Conservation (phyloP, 2,113 vertebrate genomes). For the Dendrocopos noguchii region DNA sequence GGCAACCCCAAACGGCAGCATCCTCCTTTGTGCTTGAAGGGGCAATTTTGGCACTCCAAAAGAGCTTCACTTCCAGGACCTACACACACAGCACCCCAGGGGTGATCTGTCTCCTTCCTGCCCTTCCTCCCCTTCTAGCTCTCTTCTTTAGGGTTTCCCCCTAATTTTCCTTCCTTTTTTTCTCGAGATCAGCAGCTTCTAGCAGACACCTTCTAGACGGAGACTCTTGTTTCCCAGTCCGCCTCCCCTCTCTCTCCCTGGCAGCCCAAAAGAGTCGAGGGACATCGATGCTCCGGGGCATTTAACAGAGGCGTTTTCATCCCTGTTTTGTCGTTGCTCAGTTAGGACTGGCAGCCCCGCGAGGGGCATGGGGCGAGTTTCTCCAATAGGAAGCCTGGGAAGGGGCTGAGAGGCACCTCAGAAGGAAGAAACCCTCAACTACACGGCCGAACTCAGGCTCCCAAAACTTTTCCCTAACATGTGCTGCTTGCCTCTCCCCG, state of each 20-base stretch:
- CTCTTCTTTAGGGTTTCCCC: neutral
- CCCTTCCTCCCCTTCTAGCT: neutral
- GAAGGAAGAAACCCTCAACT: neutral
- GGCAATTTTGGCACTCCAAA: neutral
- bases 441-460: neutral
- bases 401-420: neutral
- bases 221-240: neutral
- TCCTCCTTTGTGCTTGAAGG: neutral
- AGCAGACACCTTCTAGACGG: neutral
- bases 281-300: neutral
- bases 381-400: neutral
- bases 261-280: neutral
- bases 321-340: neutral
- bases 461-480: neutral
- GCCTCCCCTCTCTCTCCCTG: rapidly evolving
- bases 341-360: neutral
- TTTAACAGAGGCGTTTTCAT: neutral
- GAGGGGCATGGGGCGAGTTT: neutral
- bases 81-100: neutral
- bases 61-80: neutral
- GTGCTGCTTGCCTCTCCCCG: neutral
- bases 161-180: neutral
- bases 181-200: neutral
- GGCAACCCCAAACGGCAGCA: neutral
- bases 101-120: neutral